Evolutionary conservation across 1,140 invertebrate genomes (phyloP), one percentile per base, ranked within the genome.

Genomic region (Lordiphosa stackelbergi): DNA sequence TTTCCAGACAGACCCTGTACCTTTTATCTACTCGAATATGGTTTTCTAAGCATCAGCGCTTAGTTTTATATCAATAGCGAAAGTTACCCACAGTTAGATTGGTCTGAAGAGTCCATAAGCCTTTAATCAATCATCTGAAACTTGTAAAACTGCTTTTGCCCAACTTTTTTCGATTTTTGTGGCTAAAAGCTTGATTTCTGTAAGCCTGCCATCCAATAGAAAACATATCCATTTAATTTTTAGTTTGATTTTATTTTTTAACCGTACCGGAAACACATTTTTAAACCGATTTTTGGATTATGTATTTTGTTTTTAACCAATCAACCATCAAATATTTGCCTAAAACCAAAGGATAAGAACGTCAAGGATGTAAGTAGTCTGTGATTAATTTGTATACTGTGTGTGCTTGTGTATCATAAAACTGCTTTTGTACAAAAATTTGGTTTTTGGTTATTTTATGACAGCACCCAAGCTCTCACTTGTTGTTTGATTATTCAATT

Each of bases 331-430:
- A 31, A 31, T 31, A 31, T 31, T 31, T 31, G 28, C 60, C 48
- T 53, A 53, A 36, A 62, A 31, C 37, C 53, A 49, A 78, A 78
- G 69, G 77, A 85, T 74, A 74, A 85, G 73, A 78, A 77, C 66
- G 45, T 73, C 31, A 85, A 85, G 83, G 83, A 85, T 78, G 83
- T 85, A 85, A 85, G 83, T 85, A 85, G 83, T 64, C 28, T 63
- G 72, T 73, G 37, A 53, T 62, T 66, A 73, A 58, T 69, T 12
- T 19, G 28, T 53, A 40, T 58, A 22, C 45, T 38, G 48, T 53
- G 16, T 48, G 24, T 56, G 22, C 54, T 34, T 53, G 16, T 42
- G 6, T 42, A 34, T 57, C 13, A 16, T 45, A 36, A 38, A 56
- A 59, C 38, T 74, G 59, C 65, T 73, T 74, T 41, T 78, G 65